Base-by-base conservation (phyloP, 2,113 vertebrate genomes). In the Cynocephalus volans region DNA sequence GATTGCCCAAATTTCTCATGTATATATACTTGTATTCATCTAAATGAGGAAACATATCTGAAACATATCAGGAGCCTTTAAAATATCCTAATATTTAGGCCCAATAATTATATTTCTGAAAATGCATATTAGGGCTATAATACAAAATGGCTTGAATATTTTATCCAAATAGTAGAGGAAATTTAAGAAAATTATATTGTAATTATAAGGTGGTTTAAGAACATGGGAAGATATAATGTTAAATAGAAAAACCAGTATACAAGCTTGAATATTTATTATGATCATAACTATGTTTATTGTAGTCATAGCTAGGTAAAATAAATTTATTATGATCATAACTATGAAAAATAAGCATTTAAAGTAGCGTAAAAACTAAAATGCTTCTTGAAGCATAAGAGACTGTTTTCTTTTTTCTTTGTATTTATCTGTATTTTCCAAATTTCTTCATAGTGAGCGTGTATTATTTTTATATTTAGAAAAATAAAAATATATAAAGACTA, bases 71-170 rank as follows among this genome's bases (percentile, higher is more conserved):
- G 72, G 52, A 93, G 5, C 7, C 26, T 96, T 90, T 80, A 88
- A 92, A 94, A 76, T 90, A 7, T 80, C 90, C 33, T 33, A 73
- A 67, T 73, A 81, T 80, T 94, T 96, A 83, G 45, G 36, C 1
- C 5, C 48, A 94, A 58, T 88, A 88, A 96, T 88, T 88, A 76
- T 80, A 90, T 94, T 93, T 95, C 65, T 84, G 19, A 90, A 97
- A 96, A 96, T 89, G 87, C 95, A 72, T 84, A n/a, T 17, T 80
- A 87, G 23, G 41, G n/a, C 48, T 92, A 79, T 76, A 95, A 88
- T 82, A 31, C 26, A 91, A 97, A 96, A 75, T 90, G 18, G 6
- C 67, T 72, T 82, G 45, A 95, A 56, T 70, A 93, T 48, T 94
- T 93, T 90, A 80, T 69, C 19, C 28, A 94, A 93, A n/a, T 88